These are phyloP conservation scores for Polia nebulosa DNA, from an alignment of 2,888 invertebrate species.

Conservation along the genomic window DNA sequence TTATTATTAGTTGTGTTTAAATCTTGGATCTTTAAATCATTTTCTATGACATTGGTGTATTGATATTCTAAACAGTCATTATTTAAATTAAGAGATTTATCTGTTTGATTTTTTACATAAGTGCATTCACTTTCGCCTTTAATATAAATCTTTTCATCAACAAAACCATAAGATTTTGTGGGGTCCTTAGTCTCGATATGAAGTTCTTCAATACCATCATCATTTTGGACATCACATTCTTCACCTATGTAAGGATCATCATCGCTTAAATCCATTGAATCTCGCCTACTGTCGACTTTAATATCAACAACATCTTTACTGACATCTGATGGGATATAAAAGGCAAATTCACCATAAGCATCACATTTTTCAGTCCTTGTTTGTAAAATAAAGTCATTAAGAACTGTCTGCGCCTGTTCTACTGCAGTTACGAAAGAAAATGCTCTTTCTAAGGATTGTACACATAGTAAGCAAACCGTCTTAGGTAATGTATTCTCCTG, in stretches of 20 bases:
- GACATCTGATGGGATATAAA: slow-evolving; percentile 36
- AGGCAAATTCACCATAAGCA: slow-evolving; percentile 51
- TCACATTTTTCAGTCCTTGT: slow-evolving; percentile 67
- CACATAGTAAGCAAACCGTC: slow-evolving; percentile 79
- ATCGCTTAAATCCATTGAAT: slow-evolving; percentile 6
- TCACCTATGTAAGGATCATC: slow-evolving; percentile 3
- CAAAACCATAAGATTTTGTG: neutral
- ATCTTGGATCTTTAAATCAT: neutral
- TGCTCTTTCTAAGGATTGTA: slow-evolving; percentile 73
- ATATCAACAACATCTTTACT: neutral
- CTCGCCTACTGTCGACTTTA: slow-evolving; percentile 13
- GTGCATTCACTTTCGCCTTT: neutral
- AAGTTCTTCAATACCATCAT: neutral
- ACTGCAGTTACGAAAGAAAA: slow-evolving; percentile 76
- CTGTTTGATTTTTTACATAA: neutral
- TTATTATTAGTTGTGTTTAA: too few relatives aligned
- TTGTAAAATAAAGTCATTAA: slow-evolving; percentile 66
- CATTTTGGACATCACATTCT: neutral
- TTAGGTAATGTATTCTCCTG: slow-evolving; percentile 71
- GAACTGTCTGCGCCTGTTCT: slow-evolving; percentile 74
- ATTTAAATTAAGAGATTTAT: neutral
- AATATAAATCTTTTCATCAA: slow-evolving; percentile 1
- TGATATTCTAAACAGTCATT: slow-evolving; percentile 3
- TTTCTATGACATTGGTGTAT: neutral
- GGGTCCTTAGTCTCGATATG: neutral